Base-by-base conservation (phyloP, 2,113 vertebrate species). In the Cochlearius cochlearius region DNA sequence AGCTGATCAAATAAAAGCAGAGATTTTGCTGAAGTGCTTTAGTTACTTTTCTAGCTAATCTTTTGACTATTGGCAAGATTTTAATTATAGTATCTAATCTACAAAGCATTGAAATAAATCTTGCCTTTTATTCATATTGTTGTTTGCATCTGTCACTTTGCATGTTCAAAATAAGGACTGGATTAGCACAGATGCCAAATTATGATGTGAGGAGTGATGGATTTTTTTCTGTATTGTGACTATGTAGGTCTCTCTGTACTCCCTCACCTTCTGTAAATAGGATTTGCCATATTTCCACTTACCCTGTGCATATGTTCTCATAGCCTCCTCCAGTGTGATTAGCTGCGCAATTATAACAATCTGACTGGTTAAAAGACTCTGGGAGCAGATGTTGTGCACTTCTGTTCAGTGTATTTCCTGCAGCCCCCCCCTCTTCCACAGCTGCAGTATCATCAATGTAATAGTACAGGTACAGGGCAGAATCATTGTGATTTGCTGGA, bases 81-180 rank as follows among this genome's bases (percentile, higher is more conserved):
- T 93, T 90, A 86, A 86, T 92, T 69, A 79, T 27, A 36, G 49
- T 52, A 89, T 47, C 16, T 85, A 86, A 83, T 95, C 67, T 93
- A 58, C 41, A 69, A 76, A 86, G 32, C n/a, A 60, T 29, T 92
- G 67, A 96, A 85, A 60, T 90, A 66, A 80, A 67, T 92, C 50
- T 90, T 88, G 39, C 36, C 74, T 94, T 90, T 95, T 88, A 64
- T 77, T 88, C 72, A 10, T 77, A 74, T 58, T 85, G 52, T 77
- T 86, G n/a, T 76, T 93, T 66, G 39, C 89, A 91, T 94, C 96
- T 95, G 90, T 66, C 45, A 77, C 49, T 95, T 92, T 87, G 53
- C 53, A 76, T 81, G 53, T 96, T 93, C 82, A 86, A 39, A 94
- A 58, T 69, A 77, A 90, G n/a, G 67, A 49, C 77, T 82, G 47